phyloP scores from a whole-genome alignment of 2,113 vertebrate genomes.

The Trinectes maculatus region DNA sequence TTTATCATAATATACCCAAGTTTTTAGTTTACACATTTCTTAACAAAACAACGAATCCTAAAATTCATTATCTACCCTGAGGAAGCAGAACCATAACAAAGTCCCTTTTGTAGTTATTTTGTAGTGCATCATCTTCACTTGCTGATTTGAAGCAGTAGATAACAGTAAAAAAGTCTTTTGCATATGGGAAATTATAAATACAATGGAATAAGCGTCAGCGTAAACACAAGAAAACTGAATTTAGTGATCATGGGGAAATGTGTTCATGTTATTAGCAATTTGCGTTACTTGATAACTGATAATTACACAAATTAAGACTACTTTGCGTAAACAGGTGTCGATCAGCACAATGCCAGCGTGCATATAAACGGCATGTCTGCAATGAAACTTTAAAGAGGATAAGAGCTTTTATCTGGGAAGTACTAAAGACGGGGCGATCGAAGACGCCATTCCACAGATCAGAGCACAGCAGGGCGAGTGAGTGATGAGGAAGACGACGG shows the following conservation, averaged over 20 bases:
- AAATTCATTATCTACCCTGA: neutral
- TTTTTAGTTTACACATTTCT: too few relatives aligned
- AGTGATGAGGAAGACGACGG: slow-evolving; percentile 59
- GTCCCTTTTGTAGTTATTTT: neutral
- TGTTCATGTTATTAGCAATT: too few relatives aligned
- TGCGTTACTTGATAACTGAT: too few relatives aligned
- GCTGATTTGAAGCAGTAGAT: too few relatives aligned
- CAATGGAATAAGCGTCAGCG: too few relatives aligned
- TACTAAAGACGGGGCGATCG: slow-evolving; percentile 34
- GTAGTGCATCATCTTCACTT: neutral
- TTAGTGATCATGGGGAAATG: too few relatives aligned
- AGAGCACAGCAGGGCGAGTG: slow-evolving; percentile 49
- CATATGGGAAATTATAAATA: too few relatives aligned
- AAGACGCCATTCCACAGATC: slow-evolving; percentile 48
- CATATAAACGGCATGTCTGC: slow-evolving; percentile 7
- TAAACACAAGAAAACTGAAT: too few relatives aligned
- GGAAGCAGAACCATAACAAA: neutral
- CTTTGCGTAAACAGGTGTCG: slow-evolving; percentile 24
- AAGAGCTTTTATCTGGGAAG: slow-evolving; percentile 27
- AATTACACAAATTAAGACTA: too few relatives aligned
- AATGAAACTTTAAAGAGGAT: slow-evolving; percentile 22
- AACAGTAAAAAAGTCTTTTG: too few relatives aligned
- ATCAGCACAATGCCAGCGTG: slow-evolving; percentile 1
- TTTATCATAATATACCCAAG: too few relatives aligned
- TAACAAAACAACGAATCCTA: too few relatives aligned